These are phyloP conservation scores for Caenorhabditis plicata DNA, from an alignment of 2,888 invertebrate genomes.

Conservation along the genomic window DNA sequence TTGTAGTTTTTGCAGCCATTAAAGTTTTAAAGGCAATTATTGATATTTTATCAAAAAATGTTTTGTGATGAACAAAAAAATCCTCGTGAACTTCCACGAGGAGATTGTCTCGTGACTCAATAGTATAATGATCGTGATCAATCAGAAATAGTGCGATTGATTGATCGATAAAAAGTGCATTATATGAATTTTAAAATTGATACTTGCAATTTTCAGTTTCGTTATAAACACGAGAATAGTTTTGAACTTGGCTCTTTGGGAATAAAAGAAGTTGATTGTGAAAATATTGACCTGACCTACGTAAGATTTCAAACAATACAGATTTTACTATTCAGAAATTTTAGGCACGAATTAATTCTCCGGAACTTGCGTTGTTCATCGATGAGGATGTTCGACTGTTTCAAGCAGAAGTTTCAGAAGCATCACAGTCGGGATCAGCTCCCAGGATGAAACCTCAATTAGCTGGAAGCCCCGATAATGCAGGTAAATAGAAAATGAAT, in stretches of 20 bases:
- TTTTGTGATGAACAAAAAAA: background rate
- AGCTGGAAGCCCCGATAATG: slow-evolving; percentile 37
- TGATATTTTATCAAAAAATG: background rate
- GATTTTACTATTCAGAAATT: slow-evolving; percentile 5
- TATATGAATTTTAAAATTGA: too few species aligned
- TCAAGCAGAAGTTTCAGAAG: slow-evolving; percentile 39
- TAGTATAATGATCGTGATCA: background rate
- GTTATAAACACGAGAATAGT: slow-evolving; percentile 87
- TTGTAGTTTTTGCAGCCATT: too few species aligned
- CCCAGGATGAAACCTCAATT: slow-evolving; percentile 20
- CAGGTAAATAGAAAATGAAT: too few species aligned
- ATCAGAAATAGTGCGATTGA: background rate
- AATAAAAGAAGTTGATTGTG: slow-evolving; percentile 93
- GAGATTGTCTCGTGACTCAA: background rate
- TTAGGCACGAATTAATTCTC: slow-evolving; percentile 59
- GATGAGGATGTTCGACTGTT: slow-evolving; percentile 54
- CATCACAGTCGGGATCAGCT: slow-evolving; percentile 21
- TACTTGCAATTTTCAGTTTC: slow-evolving; percentile 76
- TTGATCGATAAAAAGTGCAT: background rate
- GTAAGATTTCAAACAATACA: slow-evolving; percentile 67
- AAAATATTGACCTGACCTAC: slow-evolving; percentile 95
- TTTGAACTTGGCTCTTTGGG: slow-evolving; percentile 94
- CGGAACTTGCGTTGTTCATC: slow-evolving; percentile 48
- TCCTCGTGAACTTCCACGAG: background rate
- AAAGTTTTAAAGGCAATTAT: too few species aligned